A percentile compares a stretch with the other conserved stretches of the same genome.
phyloP scores from a whole-genome alignment of 2,888 invertebrate genomes.

The Dyspetes luteomarginatus region DNA sequence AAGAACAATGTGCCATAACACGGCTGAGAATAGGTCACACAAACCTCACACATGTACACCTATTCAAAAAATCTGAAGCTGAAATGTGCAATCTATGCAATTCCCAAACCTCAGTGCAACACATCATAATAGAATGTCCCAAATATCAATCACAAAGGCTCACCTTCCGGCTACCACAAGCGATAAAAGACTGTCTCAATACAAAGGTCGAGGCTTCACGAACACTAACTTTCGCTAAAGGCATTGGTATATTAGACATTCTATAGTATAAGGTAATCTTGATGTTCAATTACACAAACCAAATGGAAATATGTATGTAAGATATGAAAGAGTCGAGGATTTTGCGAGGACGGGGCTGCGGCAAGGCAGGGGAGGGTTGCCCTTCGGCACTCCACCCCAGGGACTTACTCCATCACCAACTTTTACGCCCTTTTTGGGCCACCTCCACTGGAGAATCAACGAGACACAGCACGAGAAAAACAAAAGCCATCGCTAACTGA shows the following conservation, averaged over 20 bases:
- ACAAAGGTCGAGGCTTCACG: background rate
- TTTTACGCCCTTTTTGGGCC: too few species aligned
- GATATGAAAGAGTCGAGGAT: background rate
- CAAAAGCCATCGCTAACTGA: too few species aligned
- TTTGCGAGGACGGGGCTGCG: too few species aligned
- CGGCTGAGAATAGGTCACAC: constrained; percentile 9
- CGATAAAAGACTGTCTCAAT: background rate
- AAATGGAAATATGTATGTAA: background rate
- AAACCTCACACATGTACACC: constrained; percentile 1
- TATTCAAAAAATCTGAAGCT: background rate
- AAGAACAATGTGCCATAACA: background rate
- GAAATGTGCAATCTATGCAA: background rate
- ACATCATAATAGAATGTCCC: constrained; percentile 10
- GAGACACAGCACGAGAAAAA: too few species aligned
- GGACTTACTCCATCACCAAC: too few species aligned
- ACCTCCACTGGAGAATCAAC: too few species aligned
- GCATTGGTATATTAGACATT: too few species aligned
- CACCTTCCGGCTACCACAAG: background rate
- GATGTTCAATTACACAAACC: background rate
- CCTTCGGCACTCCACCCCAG: too few species aligned
- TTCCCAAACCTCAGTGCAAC: background rate
- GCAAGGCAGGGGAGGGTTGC: too few species aligned
- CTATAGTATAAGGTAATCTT: too few species aligned
- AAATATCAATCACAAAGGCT: constrained; percentile 1
- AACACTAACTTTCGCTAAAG: too few species aligned